Percentiles rank a stretch among this genome's conserved stretches.
These are phyloP conservation scores for Capitulum mitella DNA, from an alignment of 2,888 invertebrate species.

Conservation along the genomic window DNA sequence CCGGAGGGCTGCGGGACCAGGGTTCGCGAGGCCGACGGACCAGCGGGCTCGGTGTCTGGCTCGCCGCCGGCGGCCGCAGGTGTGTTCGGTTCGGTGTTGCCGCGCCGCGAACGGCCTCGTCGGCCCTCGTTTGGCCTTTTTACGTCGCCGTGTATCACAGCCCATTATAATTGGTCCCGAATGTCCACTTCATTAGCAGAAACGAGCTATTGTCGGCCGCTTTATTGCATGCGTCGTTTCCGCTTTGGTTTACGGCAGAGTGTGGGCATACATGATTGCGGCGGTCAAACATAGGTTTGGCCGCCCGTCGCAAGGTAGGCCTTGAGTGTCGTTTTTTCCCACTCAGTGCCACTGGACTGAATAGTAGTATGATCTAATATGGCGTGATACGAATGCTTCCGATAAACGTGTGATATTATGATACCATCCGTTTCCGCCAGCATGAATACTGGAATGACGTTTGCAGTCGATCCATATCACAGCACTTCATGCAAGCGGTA, in stretches of 20 bases:
- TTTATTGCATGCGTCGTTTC: not conserved
- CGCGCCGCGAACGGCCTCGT: not conserved
- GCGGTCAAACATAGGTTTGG: no score
- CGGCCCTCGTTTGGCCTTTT: not conserved
- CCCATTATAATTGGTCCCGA: not conserved
- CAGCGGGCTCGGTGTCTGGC: not conserved
- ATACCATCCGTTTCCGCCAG: no score
- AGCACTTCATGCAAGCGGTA: not conserved
- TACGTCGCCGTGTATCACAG: not conserved
- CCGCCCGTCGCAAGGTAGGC: no score
- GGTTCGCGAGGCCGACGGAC: no score
- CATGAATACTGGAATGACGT: not conserved
- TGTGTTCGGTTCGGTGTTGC: not conserved
- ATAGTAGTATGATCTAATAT: no score
- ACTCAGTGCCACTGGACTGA: no score
- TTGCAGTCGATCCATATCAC: not conserved
- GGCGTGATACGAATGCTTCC: no score
- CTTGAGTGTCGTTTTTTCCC: no score
- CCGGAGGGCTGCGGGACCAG: no score
- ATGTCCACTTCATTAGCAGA: constrained; percentile 11
- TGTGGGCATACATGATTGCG: not conserved
- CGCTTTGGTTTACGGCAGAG: not conserved
- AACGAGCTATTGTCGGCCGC: not conserved
- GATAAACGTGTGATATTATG: no score
- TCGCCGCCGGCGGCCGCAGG: not conserved